A percentile compares a stretch with the other conserved stretches of the same genome.
These are phyloP conservation scores for Sorex maritimensis DNA, from an alignment of 2,797 vertebrate species.

Conservation along the genomic window DNA sequence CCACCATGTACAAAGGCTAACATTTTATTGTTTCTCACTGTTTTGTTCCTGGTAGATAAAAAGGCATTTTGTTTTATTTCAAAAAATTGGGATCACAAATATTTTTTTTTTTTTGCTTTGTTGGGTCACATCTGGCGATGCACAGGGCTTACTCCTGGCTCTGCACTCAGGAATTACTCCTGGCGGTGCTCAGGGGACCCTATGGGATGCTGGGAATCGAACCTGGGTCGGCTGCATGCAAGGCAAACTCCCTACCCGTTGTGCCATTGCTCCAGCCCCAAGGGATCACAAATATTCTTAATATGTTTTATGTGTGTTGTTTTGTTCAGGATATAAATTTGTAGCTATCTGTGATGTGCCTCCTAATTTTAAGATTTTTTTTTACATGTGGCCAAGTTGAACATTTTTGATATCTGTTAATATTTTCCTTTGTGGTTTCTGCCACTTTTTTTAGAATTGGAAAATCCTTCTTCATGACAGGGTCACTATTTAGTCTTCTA, in stretches of 20 bases:
- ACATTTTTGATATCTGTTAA: background rate
- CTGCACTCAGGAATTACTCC: too few relatives aligned
- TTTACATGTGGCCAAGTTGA: background rate
- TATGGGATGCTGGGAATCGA: too few relatives aligned
- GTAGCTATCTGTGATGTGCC: background rate
- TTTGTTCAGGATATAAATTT: conserved; percentile 15
- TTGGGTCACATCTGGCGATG: too few relatives aligned
- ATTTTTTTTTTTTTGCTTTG: too few relatives aligned
- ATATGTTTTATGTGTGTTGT: background rate
- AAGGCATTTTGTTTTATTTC: conserved; percentile 39
- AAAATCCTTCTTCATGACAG: conserved; percentile 36
- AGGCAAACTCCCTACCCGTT: too few relatives aligned
- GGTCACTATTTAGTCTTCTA: background rate
- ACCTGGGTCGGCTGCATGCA: too few relatives aligned
- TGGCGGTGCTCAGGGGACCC: too few relatives aligned
- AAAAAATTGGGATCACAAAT: conserved; percentile 45
- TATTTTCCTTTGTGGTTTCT: conserved; percentile 37
- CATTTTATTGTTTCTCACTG: background rate
- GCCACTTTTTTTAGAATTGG: conserved; percentile 32
- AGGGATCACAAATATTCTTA: background rate
- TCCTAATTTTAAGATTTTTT: conserved; percentile 48
- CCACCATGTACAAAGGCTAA: background rate
- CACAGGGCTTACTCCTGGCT: too few relatives aligned
- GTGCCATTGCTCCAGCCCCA: too few relatives aligned
- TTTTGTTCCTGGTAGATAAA: background rate